Base-by-base conservation (phyloP, 1,140 invertebrate genomes). In the Kradibia gibbosae region DNA sequence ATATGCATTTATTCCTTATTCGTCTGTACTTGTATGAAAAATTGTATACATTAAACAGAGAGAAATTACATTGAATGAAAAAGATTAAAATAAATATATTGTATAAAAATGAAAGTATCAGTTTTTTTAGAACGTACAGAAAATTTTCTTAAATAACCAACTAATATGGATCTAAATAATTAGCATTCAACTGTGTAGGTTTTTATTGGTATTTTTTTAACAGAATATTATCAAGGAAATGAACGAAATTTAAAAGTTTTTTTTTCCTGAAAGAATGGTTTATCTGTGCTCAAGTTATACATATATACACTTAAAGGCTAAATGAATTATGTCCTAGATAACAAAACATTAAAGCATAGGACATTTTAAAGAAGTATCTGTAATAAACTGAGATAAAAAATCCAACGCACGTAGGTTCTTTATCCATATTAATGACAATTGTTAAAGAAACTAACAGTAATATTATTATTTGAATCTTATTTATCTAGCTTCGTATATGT, bases 341-440 rank as follows among this genome's bases (percentile, higher is more conserved):
- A 75, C 60, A 22, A 7, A 36, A 62, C 34, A 28, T 81, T 75
- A 55, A 7, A 71, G 28, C 20, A 22, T 17, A 25, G 73, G 45
- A 77, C 55, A 78, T 60, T 45, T 50, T 28, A 77, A 82, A 34
- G 50, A 73, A 74, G 76, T 74, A 82, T 76, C 71, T 79, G 50
- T 20, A 50, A 39, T 62, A 82, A n/a, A 7, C 28, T 78, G 45
- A 65, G 57, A 82, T 78, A 79, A 57, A 65, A 78, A 73, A 78
- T 75, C 34, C 34, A 77, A 20, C 80, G 36, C 25, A 34, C 34
- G 72, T 73, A 28, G 53, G 36, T 78, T 82, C 53, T 88, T 89
- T 82, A 86, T 82, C 87, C 88, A 89, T 89, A 89, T 90, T 91
- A 82, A 88, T 89, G 88, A 89, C 86, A 89, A 86, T 90, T 82